phyloP scores from a whole-genome alignment of 1,140 invertebrate species.

The Drosophila lacertosa region DNA sequence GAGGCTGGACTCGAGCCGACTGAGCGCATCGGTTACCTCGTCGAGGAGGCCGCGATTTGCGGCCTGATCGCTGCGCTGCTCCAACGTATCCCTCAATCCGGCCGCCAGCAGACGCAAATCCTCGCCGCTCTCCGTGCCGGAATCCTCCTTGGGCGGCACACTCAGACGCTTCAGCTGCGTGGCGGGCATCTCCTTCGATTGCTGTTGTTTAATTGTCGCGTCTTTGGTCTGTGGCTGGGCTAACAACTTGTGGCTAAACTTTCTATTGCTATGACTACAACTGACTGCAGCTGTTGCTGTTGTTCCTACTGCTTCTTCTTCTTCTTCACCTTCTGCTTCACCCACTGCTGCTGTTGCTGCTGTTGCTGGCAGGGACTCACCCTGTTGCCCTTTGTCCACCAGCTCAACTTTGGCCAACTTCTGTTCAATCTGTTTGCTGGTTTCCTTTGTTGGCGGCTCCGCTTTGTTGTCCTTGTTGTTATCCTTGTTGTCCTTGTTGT shows the following conservation, averaged over 20 bases:
- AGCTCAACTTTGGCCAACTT: slow-evolving; percentile 74
- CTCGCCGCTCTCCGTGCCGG: slow-evolving; percentile 89
- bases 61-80: slow-evolving; percentile 65
- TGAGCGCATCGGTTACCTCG: slow-evolving; percentile 91
- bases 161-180: slow-evolving; percentile 61
- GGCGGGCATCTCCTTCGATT: background rate
- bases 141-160: slow-evolving; percentile 85
- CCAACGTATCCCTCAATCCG: slow-evolving; percentile 74
- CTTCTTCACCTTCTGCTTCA: slow-evolving; percentile 16
- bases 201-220: slow-evolving; percentile 12
- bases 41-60: slow-evolving; percentile 86
- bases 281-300: slow-evolving; percentile 17
- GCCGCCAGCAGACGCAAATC: slow-evolving; percentile 85
- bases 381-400: slow-evolving; percentile 52
- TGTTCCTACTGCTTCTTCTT: slow-evolving; percentile 30
- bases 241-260: too few species aligned
- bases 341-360: slow-evolving; percentile 13
- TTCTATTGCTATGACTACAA: slow-evolving; percentile 58
- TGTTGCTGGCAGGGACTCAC: slow-evolving; percentile 63
- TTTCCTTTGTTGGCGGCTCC: slow-evolving; percentile 2
- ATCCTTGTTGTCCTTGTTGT: slow-evolving; percentile 23
- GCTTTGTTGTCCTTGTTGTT: slow-evolving; percentile 23
- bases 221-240: slow-evolving; percentile 45
- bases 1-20: slow-evolving; percentile 89
- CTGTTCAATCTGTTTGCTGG: slow-evolving; percentile 85